phyloP scores from a whole-genome alignment of 2,888 invertebrate genomes.

The Eilema griseolum region DNA sequence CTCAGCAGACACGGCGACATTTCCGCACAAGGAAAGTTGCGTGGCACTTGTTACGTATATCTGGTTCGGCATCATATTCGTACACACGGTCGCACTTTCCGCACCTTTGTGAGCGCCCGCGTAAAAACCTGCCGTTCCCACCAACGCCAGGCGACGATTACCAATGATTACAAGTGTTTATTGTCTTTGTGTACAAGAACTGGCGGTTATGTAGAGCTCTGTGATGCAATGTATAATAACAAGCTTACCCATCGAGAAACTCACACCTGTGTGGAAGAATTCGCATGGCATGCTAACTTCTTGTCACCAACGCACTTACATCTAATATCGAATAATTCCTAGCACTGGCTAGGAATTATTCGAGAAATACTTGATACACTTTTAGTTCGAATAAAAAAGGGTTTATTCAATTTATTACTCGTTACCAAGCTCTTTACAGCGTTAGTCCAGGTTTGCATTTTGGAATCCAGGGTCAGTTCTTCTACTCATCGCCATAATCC shows the following conservation, averaged over 20 bases:
- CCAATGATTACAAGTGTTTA: slow-evolving; percentile 74
- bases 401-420: too few relatives aligned
- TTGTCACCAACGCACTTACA: slow-evolving; percentile 27
- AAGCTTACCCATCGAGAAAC: slow-evolving; percentile 52
- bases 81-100: slow-evolving; percentile 63
- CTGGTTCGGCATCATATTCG: slow-evolving; percentile 63
- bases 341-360: neutral
- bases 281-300: slow-evolving; percentile 47
- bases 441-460: too few relatives aligned
- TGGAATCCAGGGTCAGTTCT: too few relatives aligned
- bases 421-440: too few relatives aligned
- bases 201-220: slow-evolving; percentile 65
- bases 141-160: slow-evolving; percentile 70
- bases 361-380: neutral
- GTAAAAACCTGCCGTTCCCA: slow-evolving; percentile 78
- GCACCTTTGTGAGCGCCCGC: slow-evolving; percentile 62
- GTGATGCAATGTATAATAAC: slow-evolving; percentile 64
- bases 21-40: slow-evolving; percentile 72
- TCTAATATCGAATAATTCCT: neutral
- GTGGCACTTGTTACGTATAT: slow-evolving; percentile 73
- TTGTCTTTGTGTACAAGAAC: slow-evolving; percentile 72
- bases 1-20: slow-evolving; percentile 39
- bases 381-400: neutral
- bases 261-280: slow-evolving; percentile 47
- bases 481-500: too few relatives aligned